Percentiles rank a stretch among this genome's conserved stretches.
phyloP scores from a whole-genome alignment of 2,797 vertebrate species.

The Gallinago solitaria region DNA sequence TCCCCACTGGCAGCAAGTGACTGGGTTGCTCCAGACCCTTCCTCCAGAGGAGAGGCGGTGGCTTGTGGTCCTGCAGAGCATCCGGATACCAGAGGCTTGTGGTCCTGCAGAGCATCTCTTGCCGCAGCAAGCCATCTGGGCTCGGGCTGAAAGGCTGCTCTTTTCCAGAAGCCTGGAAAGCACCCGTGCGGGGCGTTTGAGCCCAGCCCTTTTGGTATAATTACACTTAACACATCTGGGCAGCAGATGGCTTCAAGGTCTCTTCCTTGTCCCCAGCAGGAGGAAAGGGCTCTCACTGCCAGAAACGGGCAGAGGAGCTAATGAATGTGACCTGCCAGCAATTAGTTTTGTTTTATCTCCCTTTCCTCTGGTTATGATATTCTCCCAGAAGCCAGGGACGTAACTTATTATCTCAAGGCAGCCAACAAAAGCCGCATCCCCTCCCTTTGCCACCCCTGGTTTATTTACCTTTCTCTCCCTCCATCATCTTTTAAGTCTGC shows the following conservation, averaged over 20 bases:
- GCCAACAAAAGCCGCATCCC: not conserved
- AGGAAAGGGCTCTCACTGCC: not conserved
- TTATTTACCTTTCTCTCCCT: not conserved
- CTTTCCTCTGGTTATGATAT: not conserved
- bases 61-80: not conserved
- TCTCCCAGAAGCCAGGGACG: not conserved
- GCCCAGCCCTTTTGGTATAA: not conserved
- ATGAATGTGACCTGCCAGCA: not conserved
- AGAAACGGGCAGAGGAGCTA: not conserved
- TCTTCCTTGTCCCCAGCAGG: not conserved
- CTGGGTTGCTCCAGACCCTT: rapidly evolving
- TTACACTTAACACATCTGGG: slow-evolving; percentile 51
- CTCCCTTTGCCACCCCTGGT: not conserved
- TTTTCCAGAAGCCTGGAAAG: not conserved
- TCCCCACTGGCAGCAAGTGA: rapidly evolving
- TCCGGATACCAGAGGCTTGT: too few species aligned
- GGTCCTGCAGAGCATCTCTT: not conserved
- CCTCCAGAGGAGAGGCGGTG: not conserved
- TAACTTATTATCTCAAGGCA: not conserved
- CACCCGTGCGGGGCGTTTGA: rapidly evolving
- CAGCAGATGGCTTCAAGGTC: slow-evolving; percentile 65
- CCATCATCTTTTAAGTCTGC: not conserved
- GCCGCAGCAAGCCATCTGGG: not conserved
- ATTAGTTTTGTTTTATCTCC: not conserved
- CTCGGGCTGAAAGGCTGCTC: not conserved